A percentile compares a stretch with the other conserved stretches of the same genome.
phyloP scores from a whole-genome alignment of 2,797 vertebrate genomes.

The Sardinella longiceps region DNA sequence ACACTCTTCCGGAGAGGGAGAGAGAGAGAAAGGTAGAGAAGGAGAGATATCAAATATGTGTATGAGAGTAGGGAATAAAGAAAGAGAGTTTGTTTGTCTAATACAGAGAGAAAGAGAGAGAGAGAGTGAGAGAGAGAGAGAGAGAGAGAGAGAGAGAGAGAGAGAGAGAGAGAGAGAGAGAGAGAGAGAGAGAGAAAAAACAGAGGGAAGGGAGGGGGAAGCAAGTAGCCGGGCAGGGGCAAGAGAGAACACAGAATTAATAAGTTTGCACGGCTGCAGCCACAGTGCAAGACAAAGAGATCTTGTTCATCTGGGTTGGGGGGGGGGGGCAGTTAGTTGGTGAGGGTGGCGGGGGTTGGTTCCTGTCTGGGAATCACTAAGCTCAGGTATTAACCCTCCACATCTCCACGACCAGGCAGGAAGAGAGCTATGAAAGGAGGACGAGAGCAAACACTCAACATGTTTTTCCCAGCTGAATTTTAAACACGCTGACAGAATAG shows the following conservation, averaged over 20 bases:
- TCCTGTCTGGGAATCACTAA: constrained; percentile 36
- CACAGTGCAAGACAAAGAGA: constrained; percentile 59
- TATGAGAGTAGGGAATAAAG: constrained; percentile 15
- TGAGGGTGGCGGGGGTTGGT: constrained; percentile 27
- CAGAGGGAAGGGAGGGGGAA: not conserved
- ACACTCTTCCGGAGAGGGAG: constrained; percentile 29
- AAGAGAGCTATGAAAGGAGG: not conserved
- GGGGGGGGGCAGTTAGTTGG: constrained; percentile 37
- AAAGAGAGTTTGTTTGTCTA: constrained; percentile 26
- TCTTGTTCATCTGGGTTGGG: constrained; percentile 57
- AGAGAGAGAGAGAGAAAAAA: constrained; percentile 28
- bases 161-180: not conserved
- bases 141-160: not conserved
- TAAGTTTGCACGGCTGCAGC: constrained; percentile 52
- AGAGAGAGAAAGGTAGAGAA: not conserved
- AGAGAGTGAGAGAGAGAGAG: not conserved
- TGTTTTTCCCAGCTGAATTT: not conserved
- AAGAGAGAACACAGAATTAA: constrained; percentile 49
- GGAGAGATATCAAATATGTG: constrained; percentile 27
- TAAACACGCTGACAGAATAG: not conserved
- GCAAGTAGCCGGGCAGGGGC: constrained; percentile 29
- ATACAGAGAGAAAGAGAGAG: not conserved
- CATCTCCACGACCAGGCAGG: constrained; percentile 6
- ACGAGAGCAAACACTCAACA: not conserved
- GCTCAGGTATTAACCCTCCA: constrained; percentile 51